phyloP scores from a whole-genome alignment of 37 sponge, comb jelly and placozoan species.

The Tethya wilhelma region DNA sequence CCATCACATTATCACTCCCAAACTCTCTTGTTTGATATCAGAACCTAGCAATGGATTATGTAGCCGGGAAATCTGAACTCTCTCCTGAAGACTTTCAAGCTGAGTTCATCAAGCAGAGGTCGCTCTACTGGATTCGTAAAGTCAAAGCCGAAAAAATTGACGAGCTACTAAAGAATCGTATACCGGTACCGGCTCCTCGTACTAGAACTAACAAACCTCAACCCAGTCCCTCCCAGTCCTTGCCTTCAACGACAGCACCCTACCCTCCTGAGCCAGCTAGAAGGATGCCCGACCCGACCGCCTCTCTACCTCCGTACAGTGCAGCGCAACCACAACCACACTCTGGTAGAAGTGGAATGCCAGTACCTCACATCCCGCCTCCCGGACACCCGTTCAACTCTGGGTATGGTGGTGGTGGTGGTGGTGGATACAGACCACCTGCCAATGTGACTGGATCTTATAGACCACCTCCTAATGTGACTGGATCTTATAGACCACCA shows the following conservation, averaged over 20 bases:
- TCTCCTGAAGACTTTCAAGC: conserved; percentile 47
- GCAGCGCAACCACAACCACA: too few species aligned
- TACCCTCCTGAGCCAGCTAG: conserved; percentile 14
- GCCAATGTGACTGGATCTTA: too few species aligned
- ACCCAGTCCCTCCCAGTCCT: background rate
- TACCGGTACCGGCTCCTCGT: conserved; percentile 32
- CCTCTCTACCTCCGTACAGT: conserved; percentile 3
- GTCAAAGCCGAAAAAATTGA: conserved; percentile 71
- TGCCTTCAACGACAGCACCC: background rate
- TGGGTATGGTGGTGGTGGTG: too few species aligned
- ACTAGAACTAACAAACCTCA: too few species aligned
- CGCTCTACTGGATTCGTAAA: conserved; percentile 65
- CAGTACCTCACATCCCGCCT: background rate
- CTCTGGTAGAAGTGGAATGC: background rate
- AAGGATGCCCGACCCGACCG: background rate
- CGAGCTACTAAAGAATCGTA: conserved; percentile 32
- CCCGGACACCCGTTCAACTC: background rate
- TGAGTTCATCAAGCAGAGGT: conserved; percentile 30
- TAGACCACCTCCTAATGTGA: too few species aligned
- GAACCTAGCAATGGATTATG: conserved; percentile 41
- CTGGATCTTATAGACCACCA: too few species aligned
- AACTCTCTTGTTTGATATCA: background rate
- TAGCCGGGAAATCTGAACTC: conserved; percentile 24
- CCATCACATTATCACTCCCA: too few species aligned
- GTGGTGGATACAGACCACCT: background rate